Evolutionary conservation across 2,888 invertebrate genomes (phyloP), one percentile per base, ranked within the genome.

Genomic region (Terebella lapidaria): DNA sequence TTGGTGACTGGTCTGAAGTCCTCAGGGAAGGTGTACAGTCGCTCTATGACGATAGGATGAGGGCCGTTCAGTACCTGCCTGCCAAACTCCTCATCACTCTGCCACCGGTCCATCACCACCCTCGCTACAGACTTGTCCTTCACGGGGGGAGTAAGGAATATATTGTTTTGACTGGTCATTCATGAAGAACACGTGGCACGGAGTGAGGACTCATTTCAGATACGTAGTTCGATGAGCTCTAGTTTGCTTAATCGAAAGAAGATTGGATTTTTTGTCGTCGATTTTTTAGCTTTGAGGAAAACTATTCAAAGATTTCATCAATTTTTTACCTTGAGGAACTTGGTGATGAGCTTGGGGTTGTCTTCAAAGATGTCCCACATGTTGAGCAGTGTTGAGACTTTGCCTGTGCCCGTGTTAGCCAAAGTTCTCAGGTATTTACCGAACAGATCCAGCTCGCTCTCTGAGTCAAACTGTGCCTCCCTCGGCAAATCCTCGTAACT

Each of bases 1-100:
- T 56, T 56, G 22, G 51, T 47, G 1, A 18, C 54, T 15, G 64
- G 22, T 1, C 56, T 35, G n/a, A 62, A 60, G 5, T 47, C 46
- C 3, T 29, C 46, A 5, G 61, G 59, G 5, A 65, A 25, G 20
- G 26, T 27, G 18, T 25, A 49, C 22, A 63, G 20, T 29, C 60
- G 25, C 20, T 29, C 26, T n/a, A 66, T 56, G 28, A 59, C 46
- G 24, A 30, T 52, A 15, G 67, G 65, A 30, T 65, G 59, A 5
- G 58, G 28, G 22, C 67, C 67, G 20, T 62, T 63, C n/a, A 65
- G 55, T 18, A 61, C 49, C 58, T 66, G 67, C n/a, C 67, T 22
- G 15, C 64, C 65, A 29, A 66, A 66, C 58, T 66, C 67, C n/a
- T 52, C 61, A 28, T 66, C 67, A 15, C 28, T 25, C 27, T 62